Base-by-base conservation (phyloP, 2,113 vertebrate genomes). In the Sebastes fasciatus region DNA sequence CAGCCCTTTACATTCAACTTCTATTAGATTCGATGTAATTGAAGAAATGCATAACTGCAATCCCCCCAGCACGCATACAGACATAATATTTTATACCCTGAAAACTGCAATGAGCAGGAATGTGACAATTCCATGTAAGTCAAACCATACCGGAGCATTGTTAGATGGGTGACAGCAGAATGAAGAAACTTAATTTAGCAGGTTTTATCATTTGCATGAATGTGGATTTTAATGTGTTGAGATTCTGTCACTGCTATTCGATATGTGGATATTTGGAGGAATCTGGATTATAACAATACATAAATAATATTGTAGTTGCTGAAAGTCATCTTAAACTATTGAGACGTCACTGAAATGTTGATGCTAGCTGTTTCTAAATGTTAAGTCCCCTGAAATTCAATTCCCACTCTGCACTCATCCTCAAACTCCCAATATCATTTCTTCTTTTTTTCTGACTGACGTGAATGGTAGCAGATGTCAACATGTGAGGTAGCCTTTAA, bases 171-270 rank as follows among this genome's bases (percentile, higher is more conserved):
- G 88, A 88, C 83, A 87, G 78, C 66, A 89, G 88, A 94, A 94
- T 95, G 92, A 95, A 95, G 93, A 95, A 91, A 94, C 92, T 95
- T 95, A 92, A 95, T 94, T 94, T 46, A 45, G 46, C 45, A 83
- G 85, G 34, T 80, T 85, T 91, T 94, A 71, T 92, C 88, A 82
- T 76, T 87, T 88, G 74, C 73, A 86, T 89, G 88, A 94, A 84
- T 93, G 86, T 93, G 91, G 89, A 92, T 87, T 87, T 89, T 91
- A 76, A 89, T 57, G 11, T 68, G 19, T 72, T 40, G 26, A 60
- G 43, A 73, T 67, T 73, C 61, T 23, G 19, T 90, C 75, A 90
- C 49, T 77, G 69, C 71, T 72, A n/a, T 71, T 43, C 48, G 26
- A 76, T 70, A 62, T 76, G 77, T 82, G 70, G 72, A 94, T 90